phyloP scores from a whole-genome alignment of 2,797 vertebrate species.

The Spondyliosoma cantharus region DNA sequence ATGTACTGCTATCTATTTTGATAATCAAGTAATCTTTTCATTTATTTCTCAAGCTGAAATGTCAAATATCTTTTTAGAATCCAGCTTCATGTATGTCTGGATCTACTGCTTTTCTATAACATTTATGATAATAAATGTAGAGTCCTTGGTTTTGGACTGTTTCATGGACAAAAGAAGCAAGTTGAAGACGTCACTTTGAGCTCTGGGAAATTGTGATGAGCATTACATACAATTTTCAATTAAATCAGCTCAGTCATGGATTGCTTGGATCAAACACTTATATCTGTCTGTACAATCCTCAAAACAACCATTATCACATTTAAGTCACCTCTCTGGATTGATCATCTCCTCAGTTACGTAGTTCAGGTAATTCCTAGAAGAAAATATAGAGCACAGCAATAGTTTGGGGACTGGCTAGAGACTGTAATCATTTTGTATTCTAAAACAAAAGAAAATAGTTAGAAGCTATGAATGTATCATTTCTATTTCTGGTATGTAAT shows the following conservation, averaged over 20 bases:
- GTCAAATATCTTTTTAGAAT: no score
- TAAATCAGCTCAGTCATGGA: slow-evolving; percentile 28
- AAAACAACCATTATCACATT: slow-evolving; percentile 67
- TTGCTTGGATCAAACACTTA: background rate
- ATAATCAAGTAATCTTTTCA: no score
- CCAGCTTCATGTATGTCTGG: no score
- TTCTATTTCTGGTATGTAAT: slow-evolving; percentile 4
- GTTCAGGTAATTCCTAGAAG: slow-evolving; percentile 97
- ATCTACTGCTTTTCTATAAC: no score
- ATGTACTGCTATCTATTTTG: no score
- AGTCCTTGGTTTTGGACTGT: no score
- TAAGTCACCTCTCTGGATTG: slow-evolving; percentile 93
- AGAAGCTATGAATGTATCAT: background rate
- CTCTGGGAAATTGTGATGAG: no score
- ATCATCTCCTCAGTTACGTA: slow-evolving; percentile 99
- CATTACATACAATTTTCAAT: no score
- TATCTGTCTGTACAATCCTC: slow-evolving; percentile 37
- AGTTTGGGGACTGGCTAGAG: background rate
- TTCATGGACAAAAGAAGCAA: no score
- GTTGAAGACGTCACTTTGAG: no score
- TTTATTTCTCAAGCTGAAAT: no score
- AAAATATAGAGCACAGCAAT: slow-evolving; percentile 26
- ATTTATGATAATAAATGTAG: no score
- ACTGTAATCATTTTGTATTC: background rate
- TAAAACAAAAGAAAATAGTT: background rate